These are phyloP conservation scores for Apamea anceps DNA, from an alignment of 2,888 invertebrate species.

Conservation along the genomic window DNA sequence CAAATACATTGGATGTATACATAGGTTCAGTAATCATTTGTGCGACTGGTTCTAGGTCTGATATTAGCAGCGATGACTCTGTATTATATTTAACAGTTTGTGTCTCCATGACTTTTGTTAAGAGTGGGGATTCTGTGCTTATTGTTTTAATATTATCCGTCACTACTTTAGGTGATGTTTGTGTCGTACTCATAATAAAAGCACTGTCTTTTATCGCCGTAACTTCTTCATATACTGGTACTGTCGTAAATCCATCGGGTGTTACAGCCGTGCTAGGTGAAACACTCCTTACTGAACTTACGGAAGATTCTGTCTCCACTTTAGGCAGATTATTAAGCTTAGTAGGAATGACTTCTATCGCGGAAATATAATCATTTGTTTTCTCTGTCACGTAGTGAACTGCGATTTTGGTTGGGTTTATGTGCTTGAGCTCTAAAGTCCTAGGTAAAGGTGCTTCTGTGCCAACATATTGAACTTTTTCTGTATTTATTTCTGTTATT, in stretches of 20 bases:
- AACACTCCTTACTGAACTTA: conserved; percentile 3
- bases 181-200: conserved; percentile 5
- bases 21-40: conserved; percentile 9
- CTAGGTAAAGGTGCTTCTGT: not conserved
- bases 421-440: not conserved
- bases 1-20: not conserved
- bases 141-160: not conserved
- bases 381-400: conserved; percentile 1
- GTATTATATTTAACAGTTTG: not conserved
- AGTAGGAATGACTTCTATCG: not conserved
- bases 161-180: not conserved
- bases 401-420: not conserved
- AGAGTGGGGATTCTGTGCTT: not conserved
- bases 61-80: not conserved
- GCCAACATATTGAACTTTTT: not conserved
- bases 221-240: not conserved
- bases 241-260: not conserved
- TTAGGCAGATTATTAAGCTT: not conserved
- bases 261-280: not conserved
- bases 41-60: not conserved
- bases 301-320: not conserved
- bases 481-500: not conserved
- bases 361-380: not conserved
- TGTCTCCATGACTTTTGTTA: not conserved
- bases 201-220: conserved; percentile 8